A percentile compares a stretch with the other conserved stretches of the same genome.
Conservation (phyloP, 2,113 vertebrate species). For the Hyperopisus bebe region DNA sequence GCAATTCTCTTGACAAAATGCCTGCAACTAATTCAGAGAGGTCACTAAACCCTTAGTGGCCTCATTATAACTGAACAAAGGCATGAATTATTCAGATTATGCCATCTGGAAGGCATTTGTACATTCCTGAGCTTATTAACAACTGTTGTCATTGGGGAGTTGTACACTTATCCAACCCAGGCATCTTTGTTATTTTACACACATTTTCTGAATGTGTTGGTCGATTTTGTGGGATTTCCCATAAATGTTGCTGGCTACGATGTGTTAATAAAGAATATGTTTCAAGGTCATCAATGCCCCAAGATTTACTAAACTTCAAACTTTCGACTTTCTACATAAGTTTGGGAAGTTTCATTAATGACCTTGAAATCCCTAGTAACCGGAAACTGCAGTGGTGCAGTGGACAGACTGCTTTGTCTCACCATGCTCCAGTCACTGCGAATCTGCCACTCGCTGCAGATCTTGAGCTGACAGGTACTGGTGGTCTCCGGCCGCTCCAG, state of each 20-base stretch:
- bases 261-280: neutral
- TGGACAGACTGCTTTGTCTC: constrained; percentile 38
- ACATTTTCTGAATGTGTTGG: neutral
- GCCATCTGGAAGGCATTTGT: neutral
- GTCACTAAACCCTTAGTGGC: neutral
- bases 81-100: neutral
- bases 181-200: neutral
- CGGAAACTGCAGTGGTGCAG: neutral
- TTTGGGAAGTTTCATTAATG: neutral
- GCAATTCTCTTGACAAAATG: neutral
- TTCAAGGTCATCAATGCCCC: neutral
- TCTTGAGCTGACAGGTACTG: constrained; percentile 92
- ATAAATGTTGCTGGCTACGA: neutral
- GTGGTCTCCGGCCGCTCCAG: constrained; percentile 84
- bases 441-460: constrained; percentile 98
- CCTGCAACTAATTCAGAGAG: neutral
- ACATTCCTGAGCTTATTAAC: neutral
- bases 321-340: neutral
- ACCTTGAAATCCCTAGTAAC: neutral
- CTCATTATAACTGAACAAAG: neutral
- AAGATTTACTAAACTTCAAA: neutral
- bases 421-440: constrained; percentile 88
- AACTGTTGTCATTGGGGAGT: neutral
- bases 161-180: neutral
- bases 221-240: neutral